Evolutionary conservation across 2,888 invertebrate genomes (phyloP).

Genomic region (Brenthis daphne): DNA sequence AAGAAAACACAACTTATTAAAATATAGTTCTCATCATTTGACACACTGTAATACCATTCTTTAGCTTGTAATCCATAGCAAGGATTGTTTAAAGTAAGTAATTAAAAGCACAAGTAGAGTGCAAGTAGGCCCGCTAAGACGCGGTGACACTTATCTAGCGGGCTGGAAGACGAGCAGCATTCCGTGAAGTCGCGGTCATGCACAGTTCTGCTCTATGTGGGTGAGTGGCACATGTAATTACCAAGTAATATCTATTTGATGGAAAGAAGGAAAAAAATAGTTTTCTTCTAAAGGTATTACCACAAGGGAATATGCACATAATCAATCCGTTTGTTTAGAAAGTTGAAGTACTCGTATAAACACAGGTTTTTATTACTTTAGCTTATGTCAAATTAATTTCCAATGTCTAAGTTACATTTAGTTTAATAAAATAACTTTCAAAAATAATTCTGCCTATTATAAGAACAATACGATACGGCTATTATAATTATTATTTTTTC

Average conservation of each 20-base stretch:
- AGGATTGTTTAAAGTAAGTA: constrained; percentile 42
- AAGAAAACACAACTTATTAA: too few species aligned
- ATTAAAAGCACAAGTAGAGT: constrained; percentile 77
- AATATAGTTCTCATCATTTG: too few species aligned
- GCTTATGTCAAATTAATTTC: too few species aligned
- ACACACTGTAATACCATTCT: too few species aligned
- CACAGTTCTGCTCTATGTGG: constrained; percentile 40
- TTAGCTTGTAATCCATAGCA: neutral
- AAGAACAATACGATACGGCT: too few species aligned
- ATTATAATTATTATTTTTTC: too few species aligned
- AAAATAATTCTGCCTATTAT: too few species aligned
- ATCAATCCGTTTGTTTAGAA: too few species aligned
- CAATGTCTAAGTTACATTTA: too few species aligned
- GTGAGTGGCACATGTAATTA: constrained; percentile 43
- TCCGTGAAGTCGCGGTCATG: constrained; percentile 54
- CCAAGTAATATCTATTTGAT: constrained; percentile 18
- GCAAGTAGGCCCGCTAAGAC: constrained; percentile 66
- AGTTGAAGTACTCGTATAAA: too few species aligned
- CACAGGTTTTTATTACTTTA: too few species aligned
- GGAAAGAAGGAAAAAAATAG: constrained; percentile 10
- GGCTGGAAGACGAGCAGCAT: constrained; percentile 55
- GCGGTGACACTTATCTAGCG: constrained; percentile 71
- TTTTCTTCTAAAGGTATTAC: neutral
- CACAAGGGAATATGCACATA: neutral
- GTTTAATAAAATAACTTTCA: too few species aligned